Base-by-base conservation (phyloP, 1,140 invertebrate species). In the Holcopasites calliopsidis region DNA sequence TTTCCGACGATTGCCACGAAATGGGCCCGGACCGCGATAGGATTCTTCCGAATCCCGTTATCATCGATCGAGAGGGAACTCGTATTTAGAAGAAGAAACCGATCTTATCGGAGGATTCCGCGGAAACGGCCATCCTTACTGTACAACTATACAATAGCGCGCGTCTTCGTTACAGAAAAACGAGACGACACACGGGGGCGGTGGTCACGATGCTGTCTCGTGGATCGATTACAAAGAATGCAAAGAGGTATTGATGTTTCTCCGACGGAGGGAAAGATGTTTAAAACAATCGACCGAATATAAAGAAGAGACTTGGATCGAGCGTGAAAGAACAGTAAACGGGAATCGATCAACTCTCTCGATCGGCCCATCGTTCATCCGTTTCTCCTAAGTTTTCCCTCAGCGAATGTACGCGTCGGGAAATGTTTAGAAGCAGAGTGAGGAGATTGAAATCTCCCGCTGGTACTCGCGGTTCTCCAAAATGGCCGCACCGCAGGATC, bases 391-490 rank as follows among this genome's bases (percentile, higher is more conserved):
- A 40, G 33, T 1, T 35, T 47, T 35, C 52, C 40, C 40, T 31
- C 31, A 1, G n/a, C 33, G 31, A 72, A 21, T 6, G 6, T 10
- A 11, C 1, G 2, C 11, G 23, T 31, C n/a, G 33, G 23, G 23
- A 65, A 40, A 33, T 21, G 10, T 66, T 26, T 50, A 50, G 4
- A n/a, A 31, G 31, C 4, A 31, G 13, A 5, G 31, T 3, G 10
- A 21, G 49, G 57, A 85, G 72, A 76, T 81, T 84, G 44, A 75
- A 82, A 86, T 86, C 76, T 85, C 85, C 79, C 83, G 85, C 79
- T 64, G n/a, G 35, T 47, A 66, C 72, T 81, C 64, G 57, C 21
- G 54, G 83, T 88, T 88, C 86, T 88, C 87, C 86, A 88, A 88
- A 85, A 88, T 88, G 87, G 86, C 86, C 78, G 78, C 47, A 16